Percentiles rank a stretch among this genome's conserved stretches.
These are phyloP conservation scores for Burhinus oedicnemus DNA, from an alignment of 2,113 vertebrate genomes.

Conservation along the genomic window DNA sequence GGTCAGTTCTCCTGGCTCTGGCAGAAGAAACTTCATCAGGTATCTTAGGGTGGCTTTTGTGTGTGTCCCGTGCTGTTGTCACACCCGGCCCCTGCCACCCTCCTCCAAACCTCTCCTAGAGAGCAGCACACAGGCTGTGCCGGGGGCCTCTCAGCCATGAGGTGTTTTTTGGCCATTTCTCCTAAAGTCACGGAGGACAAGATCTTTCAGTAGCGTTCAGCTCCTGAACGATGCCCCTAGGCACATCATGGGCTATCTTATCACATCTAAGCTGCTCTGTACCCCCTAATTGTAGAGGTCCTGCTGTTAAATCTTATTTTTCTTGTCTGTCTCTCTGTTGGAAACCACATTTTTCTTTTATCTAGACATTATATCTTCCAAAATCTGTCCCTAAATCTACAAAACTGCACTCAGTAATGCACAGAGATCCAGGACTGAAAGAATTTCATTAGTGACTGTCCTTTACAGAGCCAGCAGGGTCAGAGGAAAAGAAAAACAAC, in stretches of 20 bases:
- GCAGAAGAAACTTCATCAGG: neutral
- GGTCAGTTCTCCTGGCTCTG: neutral
- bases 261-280: neutral
- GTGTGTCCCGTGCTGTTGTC: neutral
- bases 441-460: neutral
- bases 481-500: neutral
- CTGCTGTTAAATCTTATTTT: neutral
- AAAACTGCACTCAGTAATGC: neutral
- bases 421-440: neutral
- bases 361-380: neutral
- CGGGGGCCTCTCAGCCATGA: neutral
- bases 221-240: neutral
- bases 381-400: neutral
- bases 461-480: neutral
- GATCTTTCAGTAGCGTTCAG: neutral
- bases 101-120: neutral
- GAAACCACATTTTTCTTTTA: neutral
- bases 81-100: neutral
- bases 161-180: neutral
- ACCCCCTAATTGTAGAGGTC: neutral
- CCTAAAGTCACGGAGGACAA: rapidly evolving
- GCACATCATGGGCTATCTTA: neutral
- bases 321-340: neutral
- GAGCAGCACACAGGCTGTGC: neutral
- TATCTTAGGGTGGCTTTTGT: neutral